Percentiles rank a stretch among this genome's conserved stretches.
phyloP scores from a whole-genome alignment of 2,888 invertebrate genomes.

The Philereme transversata region DNA sequence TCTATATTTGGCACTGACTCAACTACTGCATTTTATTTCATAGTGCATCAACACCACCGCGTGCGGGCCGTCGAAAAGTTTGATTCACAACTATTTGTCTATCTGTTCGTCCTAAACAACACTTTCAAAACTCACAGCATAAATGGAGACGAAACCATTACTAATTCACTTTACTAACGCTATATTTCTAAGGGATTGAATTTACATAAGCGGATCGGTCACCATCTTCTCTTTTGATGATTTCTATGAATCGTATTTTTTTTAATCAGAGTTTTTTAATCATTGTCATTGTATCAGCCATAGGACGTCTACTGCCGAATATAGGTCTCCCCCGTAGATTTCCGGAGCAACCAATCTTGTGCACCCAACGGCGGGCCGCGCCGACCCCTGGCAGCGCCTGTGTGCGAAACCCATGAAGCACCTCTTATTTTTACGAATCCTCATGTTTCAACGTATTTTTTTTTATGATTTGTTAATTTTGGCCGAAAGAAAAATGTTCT shows the following conservation, averaged over 20 bases:
- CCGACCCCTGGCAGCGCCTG: too few relatives aligned
- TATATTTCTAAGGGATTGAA: slow-evolving; percentile 26
- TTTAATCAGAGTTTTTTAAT: too few relatives aligned
- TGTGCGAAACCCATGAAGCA: too few relatives aligned
- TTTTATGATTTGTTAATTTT: too few relatives aligned
- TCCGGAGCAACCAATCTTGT: too few relatives aligned
- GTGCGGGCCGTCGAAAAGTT: slow-evolving; percentile 63
- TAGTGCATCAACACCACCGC: slow-evolving; percentile 66
- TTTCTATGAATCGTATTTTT: neutral
- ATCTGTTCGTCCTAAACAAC: slow-evolving; percentile 80
- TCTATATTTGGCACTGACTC: slow-evolving; percentile 28
- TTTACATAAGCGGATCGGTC: slow-evolving; percentile 10
- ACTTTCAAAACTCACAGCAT: slow-evolving; percentile 72
- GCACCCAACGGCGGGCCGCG: too few relatives aligned
- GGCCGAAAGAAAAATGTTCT: too few relatives aligned
- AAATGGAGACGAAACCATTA: slow-evolving; percentile 67
- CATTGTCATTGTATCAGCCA: too few relatives aligned
- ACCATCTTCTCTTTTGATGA: slow-evolving; percentile 1
- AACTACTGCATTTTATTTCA: slow-evolving; percentile 41
- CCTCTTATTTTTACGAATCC: too few relatives aligned
- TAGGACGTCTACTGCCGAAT: too few relatives aligned
- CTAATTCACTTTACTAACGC: slow-evolving; percentile 76
- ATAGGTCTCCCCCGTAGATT: too few relatives aligned
- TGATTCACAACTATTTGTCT: slow-evolving; percentile 72
- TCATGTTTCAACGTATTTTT: too few relatives aligned